Evolutionary conservation across 2,113 vertebrate species (phyloP).

Genomic region (Dromaius novaehollandiae): DNA sequence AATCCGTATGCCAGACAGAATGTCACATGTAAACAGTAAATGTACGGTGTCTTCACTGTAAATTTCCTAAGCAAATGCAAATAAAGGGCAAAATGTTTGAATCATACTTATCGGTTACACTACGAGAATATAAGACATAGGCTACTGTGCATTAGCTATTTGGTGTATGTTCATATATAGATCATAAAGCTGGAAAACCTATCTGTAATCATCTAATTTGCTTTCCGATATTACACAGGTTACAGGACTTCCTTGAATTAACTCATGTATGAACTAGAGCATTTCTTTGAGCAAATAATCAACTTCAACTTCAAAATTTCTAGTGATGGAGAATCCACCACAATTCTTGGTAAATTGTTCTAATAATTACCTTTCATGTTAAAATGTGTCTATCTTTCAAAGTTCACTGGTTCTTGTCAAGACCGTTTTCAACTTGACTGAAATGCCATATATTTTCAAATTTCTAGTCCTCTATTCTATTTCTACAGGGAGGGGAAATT

Average conservation of each 20-base stretch:
- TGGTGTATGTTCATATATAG: not conserved
- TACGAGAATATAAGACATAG: not conserved
- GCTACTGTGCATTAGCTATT: not conserved
- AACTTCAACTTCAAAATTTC: not conserved
- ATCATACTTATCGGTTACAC: not conserved
- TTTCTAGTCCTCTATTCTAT: not conserved
- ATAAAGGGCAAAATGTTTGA: not conserved
- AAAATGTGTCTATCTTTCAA: conserved; percentile 21
- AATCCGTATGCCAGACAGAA: not conserved
- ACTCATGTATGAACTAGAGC: not conserved
- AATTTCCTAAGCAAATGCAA: not conserved
- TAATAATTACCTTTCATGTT: conserved; percentile 16
- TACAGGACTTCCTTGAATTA: not conserved
- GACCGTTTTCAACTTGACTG: not conserved
- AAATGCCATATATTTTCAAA: conserved; percentile 7
- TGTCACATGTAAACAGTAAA: not conserved
- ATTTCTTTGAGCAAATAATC: conserved; percentile 33
- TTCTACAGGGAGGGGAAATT: not conserved
- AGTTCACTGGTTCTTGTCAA: conserved; percentile 30
- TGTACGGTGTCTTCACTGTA: not conserved
- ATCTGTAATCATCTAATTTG: not conserved
- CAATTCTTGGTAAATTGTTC: conserved; percentile 6
- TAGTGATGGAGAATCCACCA: conserved; percentile 9
- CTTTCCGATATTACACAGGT: not conserved
- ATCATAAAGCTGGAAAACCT: not conserved